Base-by-base conservation (phyloP, 2,113 vertebrate species). In the Calidris pygmaea region DNA sequence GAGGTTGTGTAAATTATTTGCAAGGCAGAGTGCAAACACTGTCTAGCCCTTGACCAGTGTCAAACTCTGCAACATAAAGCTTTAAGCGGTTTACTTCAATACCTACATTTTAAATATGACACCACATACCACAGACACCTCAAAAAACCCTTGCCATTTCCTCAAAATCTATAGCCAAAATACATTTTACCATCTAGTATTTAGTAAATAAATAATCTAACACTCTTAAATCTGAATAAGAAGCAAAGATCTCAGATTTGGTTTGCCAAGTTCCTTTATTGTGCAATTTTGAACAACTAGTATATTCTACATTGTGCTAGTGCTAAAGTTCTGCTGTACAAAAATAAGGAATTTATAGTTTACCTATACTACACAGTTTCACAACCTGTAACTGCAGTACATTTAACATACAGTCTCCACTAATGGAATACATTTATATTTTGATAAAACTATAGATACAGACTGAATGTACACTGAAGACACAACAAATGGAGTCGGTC, bases 191-290 rank as follows among this genome's bases (percentile, higher is more conserved):
- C 96, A 79, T 68, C 87, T 98, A 90, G 72, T 63, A 62, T 81
- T 95, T 90, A 94, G 88, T 71, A 76, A 87, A 96, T 52, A 82
- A 66, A 91, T 76, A 71, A 68, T 91, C 91, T 97, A 97, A 29
- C 73, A 95, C 79, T 97, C 79, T 98, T 98, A 94, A 97, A 98
- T 97, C 98, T 98, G 96, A 98, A 98, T 98, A 98, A 98, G 98
- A 98, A 98, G 97, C 98, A 97, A 99, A 98, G 98, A 98, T 98
- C 97, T 98, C 98, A 95, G 98, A 97, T 97, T 98, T 97, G 97
- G 98, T 99, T 99, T 98, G 97, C 98, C 98, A 99, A 99, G 98
- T 98, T 98, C 97, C 97, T 99, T 99, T 99, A 99, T 99, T 99
- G 98, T 98, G 91, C 97, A 98, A 97, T 98, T 97, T 98, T 98